phyloP scores from a whole-genome alignment of 1,140 invertebrate species.

The Ceratina calcarata region DNA sequence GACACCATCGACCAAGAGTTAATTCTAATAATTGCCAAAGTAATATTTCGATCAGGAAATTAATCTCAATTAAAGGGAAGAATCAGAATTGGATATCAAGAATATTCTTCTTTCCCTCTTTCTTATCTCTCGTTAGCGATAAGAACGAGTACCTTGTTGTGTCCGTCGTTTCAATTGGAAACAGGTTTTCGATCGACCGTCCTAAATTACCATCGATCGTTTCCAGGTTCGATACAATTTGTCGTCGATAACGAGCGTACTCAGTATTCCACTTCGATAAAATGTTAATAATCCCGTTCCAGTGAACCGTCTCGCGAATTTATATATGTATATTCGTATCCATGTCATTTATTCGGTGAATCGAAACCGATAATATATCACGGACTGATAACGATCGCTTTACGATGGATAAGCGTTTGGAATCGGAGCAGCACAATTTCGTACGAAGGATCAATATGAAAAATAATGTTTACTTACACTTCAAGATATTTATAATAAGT shows the following conservation, averaged over 20 bases:
- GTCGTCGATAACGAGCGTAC: conserved; percentile 27
- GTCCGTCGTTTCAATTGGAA: conserved; percentile 36
- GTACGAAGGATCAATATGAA: not conserved
- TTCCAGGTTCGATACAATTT: conserved; percentile 23
- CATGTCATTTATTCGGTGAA: not conserved
- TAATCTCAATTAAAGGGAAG: no score
- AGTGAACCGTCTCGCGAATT: not conserved
- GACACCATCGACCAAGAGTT: not conserved
- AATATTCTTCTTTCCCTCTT: not conserved
- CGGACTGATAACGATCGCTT: not conserved
- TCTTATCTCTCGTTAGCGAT: not conserved
- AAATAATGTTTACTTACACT: not conserved
- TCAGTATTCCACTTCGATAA: conserved; percentile 23
- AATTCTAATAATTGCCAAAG: not conserved
- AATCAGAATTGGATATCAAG: not conserved
- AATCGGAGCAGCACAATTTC: not conserved
- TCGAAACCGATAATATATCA: not conserved
- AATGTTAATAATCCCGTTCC: conserved; percentile 26
- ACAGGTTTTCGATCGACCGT: conserved; percentile 20
- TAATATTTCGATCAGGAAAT: no score
- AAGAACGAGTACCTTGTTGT: conserved; percentile 19
- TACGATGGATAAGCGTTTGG: not conserved
- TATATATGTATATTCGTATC: not conserved
- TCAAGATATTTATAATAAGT: no score
- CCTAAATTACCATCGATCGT: conserved; percentile 27